Evolutionary conservation across 2,888 invertebrate species (phyloP).

Genomic region (Melangyna quadrimaculata): DNA sequence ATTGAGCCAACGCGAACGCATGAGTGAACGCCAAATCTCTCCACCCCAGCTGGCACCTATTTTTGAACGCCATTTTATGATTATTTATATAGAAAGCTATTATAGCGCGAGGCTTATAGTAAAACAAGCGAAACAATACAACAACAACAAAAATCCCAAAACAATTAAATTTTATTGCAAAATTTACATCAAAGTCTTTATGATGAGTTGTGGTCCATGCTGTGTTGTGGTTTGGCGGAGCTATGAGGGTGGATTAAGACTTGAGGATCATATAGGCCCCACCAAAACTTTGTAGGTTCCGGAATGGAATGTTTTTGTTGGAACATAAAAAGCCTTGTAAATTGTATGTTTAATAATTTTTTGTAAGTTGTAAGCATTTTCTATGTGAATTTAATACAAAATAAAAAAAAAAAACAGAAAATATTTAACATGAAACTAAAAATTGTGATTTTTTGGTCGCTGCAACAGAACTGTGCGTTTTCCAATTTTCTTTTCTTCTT

Average conservation of each 20-base stretch:
- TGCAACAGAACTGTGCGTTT: no score
- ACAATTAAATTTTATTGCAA: slow-evolving; percentile 67
- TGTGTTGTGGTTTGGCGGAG: not conserved
- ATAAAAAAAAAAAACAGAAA: no score
- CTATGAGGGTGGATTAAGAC: not conserved
- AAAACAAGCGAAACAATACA: not conserved
- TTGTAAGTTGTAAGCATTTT: no score
- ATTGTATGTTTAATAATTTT: no score
- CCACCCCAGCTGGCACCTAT: slow-evolving; percentile 64
- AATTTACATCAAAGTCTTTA: slow-evolving; percentile 47
- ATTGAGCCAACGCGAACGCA: slow-evolving; percentile 28
- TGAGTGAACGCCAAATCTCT: slow-evolving; percentile 36
- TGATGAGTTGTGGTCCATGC: slow-evolving; percentile 2
- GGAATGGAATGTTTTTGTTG: not conserved
- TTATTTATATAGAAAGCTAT: slow-evolving; percentile 59
- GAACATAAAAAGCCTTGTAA: no score
- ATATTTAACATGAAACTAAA: no score
- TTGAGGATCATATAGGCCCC: not conserved
- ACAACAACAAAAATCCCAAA: slow-evolving; percentile 4
- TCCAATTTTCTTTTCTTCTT: no score
- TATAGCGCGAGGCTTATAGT: slow-evolving; percentile 9
- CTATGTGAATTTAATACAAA: no score
- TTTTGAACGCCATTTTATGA: slow-evolving; percentile 54
- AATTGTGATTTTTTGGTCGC: no score
- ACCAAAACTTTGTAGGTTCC: not conserved